Conservation (phyloP, 1,140 invertebrate species). For the Drosophila dunni region DNA sequence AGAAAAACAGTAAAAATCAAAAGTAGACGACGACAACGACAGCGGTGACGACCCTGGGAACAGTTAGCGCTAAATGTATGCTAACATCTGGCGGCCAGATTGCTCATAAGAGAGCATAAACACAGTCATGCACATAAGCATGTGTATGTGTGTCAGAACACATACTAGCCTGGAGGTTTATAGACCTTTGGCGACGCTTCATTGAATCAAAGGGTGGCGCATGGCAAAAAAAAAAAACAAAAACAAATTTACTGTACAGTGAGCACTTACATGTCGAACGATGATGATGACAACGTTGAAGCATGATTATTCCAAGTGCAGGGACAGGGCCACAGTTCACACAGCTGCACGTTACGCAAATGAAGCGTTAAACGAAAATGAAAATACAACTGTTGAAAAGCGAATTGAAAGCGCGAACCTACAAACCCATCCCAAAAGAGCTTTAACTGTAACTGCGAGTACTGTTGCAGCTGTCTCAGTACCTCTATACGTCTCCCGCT, state of each 20-base stretch:
- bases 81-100: constrained; percentile 51
- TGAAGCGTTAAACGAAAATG: constrained; percentile 67
- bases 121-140: neutral
- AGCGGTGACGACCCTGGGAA: constrained; percentile 35
- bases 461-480: constrained; percentile 31
- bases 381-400: constrained; percentile 72
- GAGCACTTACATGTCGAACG: constrained; percentile 38
- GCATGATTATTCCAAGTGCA: constrained; percentile 55
- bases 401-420: constrained; percentile 74
- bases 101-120: constrained; percentile 19
- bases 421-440: constrained; percentile 46
- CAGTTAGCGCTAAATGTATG: constrained; percentile 48
- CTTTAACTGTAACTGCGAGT: constrained; percentile 49
- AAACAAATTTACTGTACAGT: constrained; percentile 38
- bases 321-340: constrained; percentile 54
- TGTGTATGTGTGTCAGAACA: neutral
- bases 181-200: constrained; percentile 45
- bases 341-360: constrained; percentile 65
- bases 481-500: neutral
- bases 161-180: constrained; percentile 10
- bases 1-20: constrained; percentile 47
- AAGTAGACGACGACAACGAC: constrained; percentile 20
- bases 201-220: constrained; percentile 25
- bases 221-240: constrained; percentile 36
- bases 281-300: constrained; percentile 34